Base-by-base conservation (phyloP, 2,888 invertebrate genomes). In the Halictus quadricinctus region DNA sequence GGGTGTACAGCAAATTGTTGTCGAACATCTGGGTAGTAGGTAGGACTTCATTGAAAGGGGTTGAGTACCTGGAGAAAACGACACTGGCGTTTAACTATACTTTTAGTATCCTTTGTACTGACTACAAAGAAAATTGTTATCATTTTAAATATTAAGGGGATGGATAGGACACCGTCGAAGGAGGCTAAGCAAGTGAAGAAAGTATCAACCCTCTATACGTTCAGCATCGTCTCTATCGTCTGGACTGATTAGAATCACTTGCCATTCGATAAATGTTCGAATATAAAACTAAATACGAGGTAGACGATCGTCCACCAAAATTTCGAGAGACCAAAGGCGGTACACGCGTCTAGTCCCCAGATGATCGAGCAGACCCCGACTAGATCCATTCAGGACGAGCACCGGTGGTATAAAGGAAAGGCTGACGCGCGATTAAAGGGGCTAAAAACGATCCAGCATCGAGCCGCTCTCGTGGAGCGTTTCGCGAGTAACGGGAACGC, bases 401-500 rank as follows among this genome's bases (percentile, higher is more conserved):
- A 6, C 12, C 25, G 7, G 25, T 13, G 64, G 64, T 15, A 64
- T 64, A 64, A 15, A 64, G 64, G 64, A 29, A 15, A 64, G 29
- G 64, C 13, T 29, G 64, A 29, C 15, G n/a, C 36, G 25, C 76
- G 81, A 84, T 84, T 74, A 46, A 77, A 60, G 18, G 8, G 25
- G 21, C 58, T 25, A 5, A 72, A 60, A 25, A n/a, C 50, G 64
- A 85, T 76, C 73, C 85, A 54, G 48, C 48, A 29, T 58, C 25
- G 13, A 75, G 79, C 76, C 58, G 18, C 36, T 74, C 72, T 78
- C 72, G 82, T 25, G 79, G n/a, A 50, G 78, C 54, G 54, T 69
- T 74, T 64, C 77, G 76, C 73, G 79, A 43, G 70, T 79, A 87
- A 87, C 79, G 72, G 83, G 80, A 82, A 82, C 78, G 88, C 70